A percentile compares a stretch with the other conserved stretches of the same genome.
These are phyloP conservation scores for Platycheirus albimanus DNA, from an alignment of 2,888 invertebrate genomes.

Conservation along the genomic window DNA sequence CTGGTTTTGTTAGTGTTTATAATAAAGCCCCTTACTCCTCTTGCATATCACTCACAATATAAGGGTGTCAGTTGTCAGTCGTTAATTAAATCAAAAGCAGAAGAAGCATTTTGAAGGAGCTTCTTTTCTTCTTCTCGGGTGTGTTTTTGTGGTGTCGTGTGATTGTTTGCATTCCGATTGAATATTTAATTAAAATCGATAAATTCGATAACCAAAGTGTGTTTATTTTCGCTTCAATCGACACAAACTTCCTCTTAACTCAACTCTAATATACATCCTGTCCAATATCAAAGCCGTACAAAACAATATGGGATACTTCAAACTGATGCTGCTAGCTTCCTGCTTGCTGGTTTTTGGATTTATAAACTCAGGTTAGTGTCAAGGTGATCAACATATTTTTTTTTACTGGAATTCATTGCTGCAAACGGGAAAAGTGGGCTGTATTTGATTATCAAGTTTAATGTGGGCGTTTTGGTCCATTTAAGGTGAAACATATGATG, in stretches of 20 bases:
- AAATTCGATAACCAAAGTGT: conserved; percentile 18
- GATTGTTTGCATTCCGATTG: conserved; percentile 31
- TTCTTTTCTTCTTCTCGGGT: not conserved
- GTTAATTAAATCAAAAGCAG: conserved; percentile 43
- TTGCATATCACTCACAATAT: not conserved
- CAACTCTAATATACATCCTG: conserved; percentile 6
- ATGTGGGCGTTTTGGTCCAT: not conserved
- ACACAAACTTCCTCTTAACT: conserved; percentile 53
- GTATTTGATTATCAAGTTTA: not conserved
- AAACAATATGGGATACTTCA: conserved; percentile 53
- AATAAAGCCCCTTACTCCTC: not conserved
- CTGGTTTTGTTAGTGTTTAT: conserved; percentile 6
- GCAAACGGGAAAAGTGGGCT: not conserved
- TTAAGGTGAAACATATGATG: too few relatives aligned
- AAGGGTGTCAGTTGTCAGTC: conserved; percentile 23
- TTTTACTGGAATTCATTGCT: too few relatives aligned
- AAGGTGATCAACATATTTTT: conserved; percentile 4
- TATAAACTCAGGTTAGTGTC: conserved; percentile 55
- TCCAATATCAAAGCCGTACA: not conserved
- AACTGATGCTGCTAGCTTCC: conserved; percentile 45
- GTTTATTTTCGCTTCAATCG: conserved; percentile 29
- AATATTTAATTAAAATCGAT: conserved; percentile 47
- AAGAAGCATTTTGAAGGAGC: conserved; percentile 14
- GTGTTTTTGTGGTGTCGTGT: conserved; percentile 5
- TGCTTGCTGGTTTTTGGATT: conserved; percentile 46